Evolutionary conservation across 2,113 vertebrate species (phyloP).

Genomic region (Marcusenius ussheri): DNA sequence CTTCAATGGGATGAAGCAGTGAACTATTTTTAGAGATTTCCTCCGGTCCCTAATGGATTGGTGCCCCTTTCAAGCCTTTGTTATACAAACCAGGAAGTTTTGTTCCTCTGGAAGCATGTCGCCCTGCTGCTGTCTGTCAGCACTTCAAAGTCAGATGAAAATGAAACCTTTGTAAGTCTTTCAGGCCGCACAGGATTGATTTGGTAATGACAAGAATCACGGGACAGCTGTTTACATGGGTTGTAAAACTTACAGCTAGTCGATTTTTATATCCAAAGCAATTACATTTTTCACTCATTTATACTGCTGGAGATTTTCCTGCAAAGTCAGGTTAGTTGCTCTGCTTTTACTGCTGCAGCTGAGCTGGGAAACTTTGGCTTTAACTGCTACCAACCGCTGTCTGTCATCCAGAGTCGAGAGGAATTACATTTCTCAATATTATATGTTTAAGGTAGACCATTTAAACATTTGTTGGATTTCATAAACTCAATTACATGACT

Average conservation of each 20-base stretch:
- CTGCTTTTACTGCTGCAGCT: not conserved
- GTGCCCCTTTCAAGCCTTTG: not conserved
- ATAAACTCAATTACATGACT: not conserved
- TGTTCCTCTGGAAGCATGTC: not conserved
- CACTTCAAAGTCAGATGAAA: not conserved
- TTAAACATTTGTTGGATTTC: not conserved
- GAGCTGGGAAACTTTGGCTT: not conserved
- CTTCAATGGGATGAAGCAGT: conserved; percentile 1
- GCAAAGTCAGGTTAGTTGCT: not conserved
- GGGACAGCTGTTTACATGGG: not conserved
- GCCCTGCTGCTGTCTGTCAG: not conserved
- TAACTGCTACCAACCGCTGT: not conserved
- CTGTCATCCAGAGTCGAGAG: not conserved
- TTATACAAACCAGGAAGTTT: not conserved
- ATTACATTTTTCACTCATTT: not conserved
- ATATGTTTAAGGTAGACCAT: not conserved
- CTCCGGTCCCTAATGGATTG: not conserved
- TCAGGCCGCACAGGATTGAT: not conserved
- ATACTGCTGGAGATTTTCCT: not conserved
- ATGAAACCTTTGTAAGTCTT: not conserved
- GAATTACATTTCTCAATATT: not conserved
- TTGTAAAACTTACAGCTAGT: not conserved
- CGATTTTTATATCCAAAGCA: not conserved
- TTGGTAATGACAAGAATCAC: not conserved
- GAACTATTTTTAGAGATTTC: not conserved